Percentiles rank a stretch among this genome's conserved stretches.
These are phyloP conservation scores for Antedon mediterranea DNA, from an alignment of 53 echinoderm and acorn worm species.

Conservation along the genomic window DNA sequence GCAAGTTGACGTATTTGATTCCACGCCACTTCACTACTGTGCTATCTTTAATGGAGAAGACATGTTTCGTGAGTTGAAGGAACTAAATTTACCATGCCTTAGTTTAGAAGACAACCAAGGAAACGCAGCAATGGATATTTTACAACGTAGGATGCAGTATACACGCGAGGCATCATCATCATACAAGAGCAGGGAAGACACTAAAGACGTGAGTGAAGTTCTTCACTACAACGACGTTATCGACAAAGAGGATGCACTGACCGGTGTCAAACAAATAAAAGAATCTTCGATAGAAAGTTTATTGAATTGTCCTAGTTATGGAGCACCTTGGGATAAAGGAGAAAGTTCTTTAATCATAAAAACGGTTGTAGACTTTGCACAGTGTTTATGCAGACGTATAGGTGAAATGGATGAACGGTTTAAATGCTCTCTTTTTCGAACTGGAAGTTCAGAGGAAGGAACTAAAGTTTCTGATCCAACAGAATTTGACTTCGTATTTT, in stretches of 20 bases:
- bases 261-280: background rate
- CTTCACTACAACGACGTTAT: background rate
- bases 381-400: background rate
- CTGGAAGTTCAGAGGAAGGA: background rate
- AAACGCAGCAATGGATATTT: background rate
- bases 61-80: background rate
- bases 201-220: background rate
- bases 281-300: background rate
- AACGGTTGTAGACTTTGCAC: background rate
- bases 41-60: background rate
- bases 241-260: background rate
- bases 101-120: background rate
- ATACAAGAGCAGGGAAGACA: too few relatives aligned
- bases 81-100: background rate
- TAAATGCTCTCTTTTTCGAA: background rate
- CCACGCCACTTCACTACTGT: background rate
- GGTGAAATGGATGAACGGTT: background rate
- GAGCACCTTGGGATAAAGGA: background rate
- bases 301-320: background rate
- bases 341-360: background rate
- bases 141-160: background rate
- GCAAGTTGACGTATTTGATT: background rate
- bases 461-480: background rate
- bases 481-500: background rate
- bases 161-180: too few relatives aligned